A percentile compares a stretch with the other conserved stretches of the same genome.
These are phyloP conservation scores for Marmota flaviventris DNA, from an alignment of 2,113 vertebrate genomes.

Conservation along the genomic window DNA sequence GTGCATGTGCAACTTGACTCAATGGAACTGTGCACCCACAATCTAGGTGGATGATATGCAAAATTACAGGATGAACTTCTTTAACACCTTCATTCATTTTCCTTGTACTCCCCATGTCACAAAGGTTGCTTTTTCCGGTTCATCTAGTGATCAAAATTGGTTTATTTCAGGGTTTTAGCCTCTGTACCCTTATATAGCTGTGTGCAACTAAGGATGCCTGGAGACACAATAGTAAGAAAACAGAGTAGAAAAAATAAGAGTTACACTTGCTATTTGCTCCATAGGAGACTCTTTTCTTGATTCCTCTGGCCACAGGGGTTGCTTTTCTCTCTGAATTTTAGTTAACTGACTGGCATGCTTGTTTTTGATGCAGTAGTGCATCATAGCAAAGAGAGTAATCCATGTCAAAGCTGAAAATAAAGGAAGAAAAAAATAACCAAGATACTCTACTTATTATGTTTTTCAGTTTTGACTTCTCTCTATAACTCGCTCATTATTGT, in stretches of 20 bases:
- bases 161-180: neutral
- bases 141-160: neutral
- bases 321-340: neutral
- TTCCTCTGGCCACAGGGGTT: neutral
- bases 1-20: neutral
- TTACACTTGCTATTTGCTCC: neutral
- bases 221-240: neutral
- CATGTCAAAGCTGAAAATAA: neutral
- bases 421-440: neutral
- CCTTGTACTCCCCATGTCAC: neutral
- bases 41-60: neutral
- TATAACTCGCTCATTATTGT: neutral
- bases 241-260: neutral
- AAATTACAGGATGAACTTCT: neutral
- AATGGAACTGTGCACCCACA: neutral
- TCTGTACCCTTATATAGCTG: neutral
- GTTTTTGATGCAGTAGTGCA: neutral
- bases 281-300: neutral
- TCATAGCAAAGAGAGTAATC: neutral
- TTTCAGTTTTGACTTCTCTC: neutral
- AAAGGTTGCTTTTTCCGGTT: neutral
- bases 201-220: neutral
- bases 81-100: neutral
- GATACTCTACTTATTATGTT: neutral
- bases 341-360: neutral